Evolutionary conservation across 2,797 vertebrate species (phyloP), one percentile per base, ranked within the genome.

Genomic region (Trichosurus vulpecula): DNA sequence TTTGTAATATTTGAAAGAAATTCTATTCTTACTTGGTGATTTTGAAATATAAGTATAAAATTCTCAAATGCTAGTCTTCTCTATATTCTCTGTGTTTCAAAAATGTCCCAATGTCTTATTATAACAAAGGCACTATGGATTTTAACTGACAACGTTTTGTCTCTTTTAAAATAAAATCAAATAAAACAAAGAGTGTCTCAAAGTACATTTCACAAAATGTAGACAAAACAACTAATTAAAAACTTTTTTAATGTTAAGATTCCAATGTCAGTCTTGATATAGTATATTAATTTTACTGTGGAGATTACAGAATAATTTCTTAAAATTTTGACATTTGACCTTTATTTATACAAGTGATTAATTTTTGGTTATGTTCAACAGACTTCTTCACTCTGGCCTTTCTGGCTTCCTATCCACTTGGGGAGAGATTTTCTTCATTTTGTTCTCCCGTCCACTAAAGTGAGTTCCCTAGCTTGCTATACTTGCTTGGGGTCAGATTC

Each of bases 151-250:
- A 95, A 10, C 41, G 93, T 97, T n/a, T 91, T 96, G 57, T 30
- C 93, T 56, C 74, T 96, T 87, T 51, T 47, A 87, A 47, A 87
- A 81, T 25, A 81, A 74, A 74, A 41, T 41, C 41, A 81, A 81
- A 25, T 74, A 66, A 94, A n/a, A n/a, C n/a, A n/a, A n/a, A n/a
- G 35, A 94, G 29, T 95, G 58, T 57, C 95, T 96, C 87, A 93
- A 74, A 94, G 35, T 93, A 4, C 3, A 92, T 96, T 95, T 92
- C 90, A 91, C 35, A 95, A 91, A 96, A 66, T 47, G 2, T 74
- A 97, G 55, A 58, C 25, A 96, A 96, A 96, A 92, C 93, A 94
- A 95, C 54, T 66, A 97, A 95, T 93, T 97, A 95, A 94, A 96
- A 94, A 93, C 58, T 19, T 91, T 95, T 94, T 92, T 94, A 47